These are phyloP conservation scores for Torymus texanus DNA, from an alignment of 2,888 invertebrate genomes.

Conservation along the genomic window DNA sequence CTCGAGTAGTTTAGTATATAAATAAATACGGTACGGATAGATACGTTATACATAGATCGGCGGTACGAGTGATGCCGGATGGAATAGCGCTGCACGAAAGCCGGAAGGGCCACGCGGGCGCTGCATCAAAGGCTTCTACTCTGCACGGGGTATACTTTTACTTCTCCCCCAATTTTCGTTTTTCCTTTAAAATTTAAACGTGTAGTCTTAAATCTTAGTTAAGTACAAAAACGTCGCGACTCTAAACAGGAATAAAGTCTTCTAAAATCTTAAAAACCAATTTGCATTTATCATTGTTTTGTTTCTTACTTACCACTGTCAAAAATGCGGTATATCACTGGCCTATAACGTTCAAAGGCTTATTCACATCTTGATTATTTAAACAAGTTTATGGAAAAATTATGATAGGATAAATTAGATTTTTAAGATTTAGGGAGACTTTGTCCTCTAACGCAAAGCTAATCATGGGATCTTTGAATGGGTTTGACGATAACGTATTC, in stretches of 20 bases:
- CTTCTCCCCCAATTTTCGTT: conserved; percentile 9
- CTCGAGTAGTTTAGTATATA: conserved; percentile 56
- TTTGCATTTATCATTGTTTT: too few relatives aligned
- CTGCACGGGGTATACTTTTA: conserved; percentile 20
- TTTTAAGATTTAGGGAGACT: conserved; percentile 11
- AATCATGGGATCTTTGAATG: not conserved
- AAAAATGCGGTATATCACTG: too few relatives aligned
- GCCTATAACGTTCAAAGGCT: too few relatives aligned
- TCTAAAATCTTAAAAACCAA: not conserved
- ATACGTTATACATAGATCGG: conserved; percentile 55
- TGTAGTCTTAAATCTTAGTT: conserved; percentile 52
- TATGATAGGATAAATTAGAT: not conserved
- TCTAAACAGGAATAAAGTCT: not conserved
- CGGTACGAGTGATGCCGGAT: conserved; percentile 22
- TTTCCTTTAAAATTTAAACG: conserved; percentile 7
- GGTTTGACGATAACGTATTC: not conserved
- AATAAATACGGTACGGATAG: conserved; percentile 61
- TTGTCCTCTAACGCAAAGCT: not conserved
- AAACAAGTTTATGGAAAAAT: not conserved
- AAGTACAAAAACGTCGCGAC: conserved; percentile 44
- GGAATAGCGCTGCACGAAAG: conserved; percentile 39
- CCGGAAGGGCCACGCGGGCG: conserved; percentile 33
- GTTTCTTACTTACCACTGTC: too few relatives aligned
- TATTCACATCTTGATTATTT: too few relatives aligned
- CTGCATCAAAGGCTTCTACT: conserved; percentile 23